Evolutionary conservation across 1,140 invertebrate species (phyloP).

Genomic region (Dryas iulia): DNA sequence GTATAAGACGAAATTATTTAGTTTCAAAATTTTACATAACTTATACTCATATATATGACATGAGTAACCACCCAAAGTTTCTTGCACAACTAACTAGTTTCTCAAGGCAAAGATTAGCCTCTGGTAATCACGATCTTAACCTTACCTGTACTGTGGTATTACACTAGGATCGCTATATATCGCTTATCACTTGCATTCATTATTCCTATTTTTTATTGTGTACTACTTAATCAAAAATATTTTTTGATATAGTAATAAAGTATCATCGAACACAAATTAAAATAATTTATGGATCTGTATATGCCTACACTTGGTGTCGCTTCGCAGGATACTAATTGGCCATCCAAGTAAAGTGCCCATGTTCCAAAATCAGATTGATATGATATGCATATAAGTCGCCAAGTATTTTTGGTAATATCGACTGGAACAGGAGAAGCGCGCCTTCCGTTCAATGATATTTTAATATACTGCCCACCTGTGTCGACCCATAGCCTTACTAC

Average conservation of each 20-base stretch:
- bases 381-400: slow-evolving; percentile 85
- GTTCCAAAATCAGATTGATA: slow-evolving; percentile 82
- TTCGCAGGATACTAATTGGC: slow-evolving; percentile 77
- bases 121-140: slow-evolving; percentile 28
- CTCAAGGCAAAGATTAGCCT: slow-evolving; percentile 28
- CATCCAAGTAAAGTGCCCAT: slow-evolving; percentile 83
- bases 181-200: too few relatives aligned
- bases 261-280: too few relatives aligned
- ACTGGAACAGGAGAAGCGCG: slow-evolving; percentile 70
- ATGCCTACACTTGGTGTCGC: slow-evolving; percentile 75
- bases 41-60: background rate
- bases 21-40: too few relatives aligned
- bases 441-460: slow-evolving; percentile 81
- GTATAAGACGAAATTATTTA: slow-evolving; percentile 2
- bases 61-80: background rate
- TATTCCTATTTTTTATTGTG: too few relatives aligned
- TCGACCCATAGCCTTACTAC: slow-evolving; percentile 83
- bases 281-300: too few relatives aligned
- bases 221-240: too few relatives aligned
- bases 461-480: slow-evolving; percentile 77
- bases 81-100: slow-evolving; percentile 22
- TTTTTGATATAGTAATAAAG: too few relatives aligned
- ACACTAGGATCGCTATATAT: too few relatives aligned
- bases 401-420: slow-evolving; percentile 78
- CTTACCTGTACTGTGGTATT: background rate